A percentile compares a stretch with the other conserved stretches of the same genome.
Conservation (phyloP, 2,113 vertebrate species). For the Nannospalax galili region DNA sequence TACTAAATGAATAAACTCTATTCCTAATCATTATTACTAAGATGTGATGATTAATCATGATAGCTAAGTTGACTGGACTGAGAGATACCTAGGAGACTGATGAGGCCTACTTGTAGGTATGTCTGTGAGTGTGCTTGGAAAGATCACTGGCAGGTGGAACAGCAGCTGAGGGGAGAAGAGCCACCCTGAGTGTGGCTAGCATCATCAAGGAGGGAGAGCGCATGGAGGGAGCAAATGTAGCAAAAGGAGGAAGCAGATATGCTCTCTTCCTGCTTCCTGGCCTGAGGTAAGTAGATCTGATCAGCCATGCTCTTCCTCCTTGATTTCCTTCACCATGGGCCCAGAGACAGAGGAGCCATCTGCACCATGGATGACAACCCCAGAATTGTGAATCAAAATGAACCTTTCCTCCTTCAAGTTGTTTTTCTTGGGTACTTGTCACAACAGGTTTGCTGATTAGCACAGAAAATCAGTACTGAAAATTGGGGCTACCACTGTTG, state of each 20-base stretch:
- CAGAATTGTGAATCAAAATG: background rate
- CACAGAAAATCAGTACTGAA: no score
- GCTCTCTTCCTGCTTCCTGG: background rate
- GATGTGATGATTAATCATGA: background rate
- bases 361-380: background rate
- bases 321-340: background rate
- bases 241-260: background rate
- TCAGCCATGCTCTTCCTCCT: background rate
- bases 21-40: background rate
- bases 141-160: no score
- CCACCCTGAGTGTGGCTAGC: background rate
- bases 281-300: background rate
- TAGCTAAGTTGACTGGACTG: background rate
- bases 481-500: no score
- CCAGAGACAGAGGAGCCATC: background rate
- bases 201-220: accelerated
- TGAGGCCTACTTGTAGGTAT: background rate
- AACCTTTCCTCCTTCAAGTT: no score
- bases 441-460: no score
- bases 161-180: background rate
- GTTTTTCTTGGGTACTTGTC: no score
- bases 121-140: no score
- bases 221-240: no score
- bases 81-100: background rate
- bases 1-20: background rate